Conservation (phyloP, 2,797 vertebrate genomes). For the Lepidocolaptes lacrymiger region DNA sequence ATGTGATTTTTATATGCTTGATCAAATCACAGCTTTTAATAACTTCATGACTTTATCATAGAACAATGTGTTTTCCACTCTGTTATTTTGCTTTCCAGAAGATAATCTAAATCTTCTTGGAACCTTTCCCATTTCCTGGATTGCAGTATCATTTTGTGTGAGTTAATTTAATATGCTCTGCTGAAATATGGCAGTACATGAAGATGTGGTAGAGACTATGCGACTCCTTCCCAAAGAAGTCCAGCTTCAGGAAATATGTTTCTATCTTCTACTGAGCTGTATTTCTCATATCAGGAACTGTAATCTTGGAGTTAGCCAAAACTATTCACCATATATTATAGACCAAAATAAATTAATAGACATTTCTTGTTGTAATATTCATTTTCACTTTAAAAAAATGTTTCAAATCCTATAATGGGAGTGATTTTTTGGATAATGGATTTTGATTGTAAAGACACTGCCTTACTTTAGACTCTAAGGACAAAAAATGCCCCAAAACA, state of each 20-base stretch:
- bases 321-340: not conserved
- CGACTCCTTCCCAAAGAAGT: not conserved
- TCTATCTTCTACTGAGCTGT: not conserved
- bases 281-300: not conserved
- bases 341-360: not conserved
- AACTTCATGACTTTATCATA: not conserved
- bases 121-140: not conserved
- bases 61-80: not conserved
- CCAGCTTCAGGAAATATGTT: not conserved
- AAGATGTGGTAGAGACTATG: not conserved
- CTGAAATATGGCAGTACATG: not conserved
- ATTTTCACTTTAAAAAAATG: not conserved
- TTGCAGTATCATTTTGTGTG: not conserved
- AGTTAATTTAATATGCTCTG: not conserved
- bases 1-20: slow-evolving; percentile 1
- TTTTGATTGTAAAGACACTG: not conserved
- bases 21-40: slow-evolving; percentile 18
- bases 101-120: not conserved
- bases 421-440: not conserved
- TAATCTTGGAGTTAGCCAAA: not conserved
- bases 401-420: not conserved
- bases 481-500: not conserved
- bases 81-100: not conserved
- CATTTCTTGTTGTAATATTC: not conserved
- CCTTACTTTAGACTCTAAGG: not conserved